These are phyloP conservation scores for Lathronympha strigana DNA, from an alignment of 2,888 invertebrate genomes.

Conservation along the genomic window DNA sequence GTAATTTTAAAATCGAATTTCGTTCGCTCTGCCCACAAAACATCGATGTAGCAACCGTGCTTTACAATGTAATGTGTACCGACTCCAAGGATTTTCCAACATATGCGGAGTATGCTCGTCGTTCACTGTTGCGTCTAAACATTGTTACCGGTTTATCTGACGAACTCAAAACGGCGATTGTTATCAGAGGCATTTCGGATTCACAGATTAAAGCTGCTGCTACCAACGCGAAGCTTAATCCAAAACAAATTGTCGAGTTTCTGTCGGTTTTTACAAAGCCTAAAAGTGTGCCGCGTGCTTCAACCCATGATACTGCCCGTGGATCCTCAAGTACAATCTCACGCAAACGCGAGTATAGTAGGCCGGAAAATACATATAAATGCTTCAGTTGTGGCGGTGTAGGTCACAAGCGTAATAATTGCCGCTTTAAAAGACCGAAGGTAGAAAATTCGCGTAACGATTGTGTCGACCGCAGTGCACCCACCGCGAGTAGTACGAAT, in stretches of 20 bases:
- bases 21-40: constrained; percentile 45
- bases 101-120: constrained; percentile 51
- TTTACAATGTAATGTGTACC: constrained; percentile 46
- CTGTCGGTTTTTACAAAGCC: constrained; percentile 30
- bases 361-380: not conserved
- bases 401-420: not conserved
- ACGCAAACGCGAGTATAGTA: not conserved
- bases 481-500: not conserved
- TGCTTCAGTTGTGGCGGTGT: not conserved
- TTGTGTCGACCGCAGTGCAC: not conserved
- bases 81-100: constrained; percentile 46
- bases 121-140: constrained; percentile 45
- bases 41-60: constrained; percentile 45
- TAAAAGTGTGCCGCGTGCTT: not conserved
- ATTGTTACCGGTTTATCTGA: constrained; percentile 25
- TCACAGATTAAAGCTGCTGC: constrained; percentile 36
- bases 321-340: not conserved
- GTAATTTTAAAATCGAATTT: constrained; percentile 48
- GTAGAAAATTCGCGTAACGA: not conserved
- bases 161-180: constrained; percentile 19
- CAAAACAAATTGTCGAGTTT: constrained; percentile 31
- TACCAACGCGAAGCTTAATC: constrained; percentile 37
- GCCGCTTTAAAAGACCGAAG: not conserved
- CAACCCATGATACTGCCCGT: constrained; percentile 9
- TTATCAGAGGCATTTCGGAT: constrained; percentile 30